A percentile compares a stretch with the other conserved stretches of the same genome.
Evolutionary conservation across 2,888 invertebrate species (phyloP).

Genomic region (Metallyticus violacea): DNA sequence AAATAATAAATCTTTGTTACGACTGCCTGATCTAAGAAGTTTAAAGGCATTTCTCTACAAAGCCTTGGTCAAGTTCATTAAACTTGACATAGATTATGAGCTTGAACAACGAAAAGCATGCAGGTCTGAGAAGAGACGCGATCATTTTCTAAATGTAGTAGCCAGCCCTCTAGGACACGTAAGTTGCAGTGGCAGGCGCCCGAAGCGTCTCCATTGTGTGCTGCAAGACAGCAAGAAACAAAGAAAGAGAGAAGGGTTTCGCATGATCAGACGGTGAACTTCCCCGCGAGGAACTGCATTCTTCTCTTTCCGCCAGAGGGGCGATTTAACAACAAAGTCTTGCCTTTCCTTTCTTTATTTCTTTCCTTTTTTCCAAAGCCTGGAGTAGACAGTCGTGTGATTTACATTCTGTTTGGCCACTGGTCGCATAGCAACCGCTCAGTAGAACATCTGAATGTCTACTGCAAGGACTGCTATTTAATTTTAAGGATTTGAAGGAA

Average conservation of each 20-base stretch:
- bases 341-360: not conserved
- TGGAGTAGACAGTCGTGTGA: not conserved
- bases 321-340: not conserved
- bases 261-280: not conserved
- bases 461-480: too few relatives aligned
- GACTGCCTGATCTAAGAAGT: too few relatives aligned
- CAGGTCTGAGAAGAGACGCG: not conserved
- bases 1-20: too few relatives aligned
- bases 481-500: too few relatives aligned
- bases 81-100: too few relatives aligned
- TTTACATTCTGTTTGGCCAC: not conserved
- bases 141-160: not conserved
- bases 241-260: not conserved
- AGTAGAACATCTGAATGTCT: too few relatives aligned
- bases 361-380: not conserved
- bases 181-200: not conserved
- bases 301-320: not conserved
- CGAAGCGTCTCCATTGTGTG: not conserved
- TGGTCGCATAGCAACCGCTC: not conserved
- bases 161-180: not conserved
- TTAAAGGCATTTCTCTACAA: too few relatives aligned
- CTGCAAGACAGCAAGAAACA: not conserved
- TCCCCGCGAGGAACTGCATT: too few relatives aligned
- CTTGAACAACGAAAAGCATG: not conserved
- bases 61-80: too few relatives aligned